Evolutionary conservation across 2,888 invertebrate species (phyloP).

Genomic region (Melanchra persicariae): DNA sequence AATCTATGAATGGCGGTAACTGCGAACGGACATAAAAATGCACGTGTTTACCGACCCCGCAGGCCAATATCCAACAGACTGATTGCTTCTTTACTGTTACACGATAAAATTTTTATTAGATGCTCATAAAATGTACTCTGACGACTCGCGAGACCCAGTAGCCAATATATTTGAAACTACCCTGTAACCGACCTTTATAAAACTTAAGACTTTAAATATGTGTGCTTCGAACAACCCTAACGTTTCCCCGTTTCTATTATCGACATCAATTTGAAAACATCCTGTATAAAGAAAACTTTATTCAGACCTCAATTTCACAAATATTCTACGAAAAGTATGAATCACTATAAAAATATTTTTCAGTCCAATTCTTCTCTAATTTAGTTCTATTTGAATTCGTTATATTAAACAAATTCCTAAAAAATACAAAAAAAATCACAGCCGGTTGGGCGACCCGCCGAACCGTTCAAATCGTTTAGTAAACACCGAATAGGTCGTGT

Average conservation of each 20-base stretch:
- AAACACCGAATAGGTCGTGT: conserved; percentile 89
- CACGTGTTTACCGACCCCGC: conserved; percentile 89
- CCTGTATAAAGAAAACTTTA: conserved; percentile 6
- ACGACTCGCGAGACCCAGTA: conserved; percentile 87
- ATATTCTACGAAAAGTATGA: neutral
- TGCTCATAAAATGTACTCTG: conserved; percentile 88
- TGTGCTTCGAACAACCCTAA: conserved; percentile 54
- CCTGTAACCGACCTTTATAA: conserved; percentile 87
- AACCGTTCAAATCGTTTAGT: conserved; percentile 90
- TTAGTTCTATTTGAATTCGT: conserved; percentile 29
- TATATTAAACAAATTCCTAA: conserved; percentile 61
- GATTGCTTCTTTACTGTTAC: conserved; percentile 91
- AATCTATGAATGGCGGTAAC: conserved; percentile 82
- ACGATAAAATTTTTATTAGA: conserved; percentile 90
- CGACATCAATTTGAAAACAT: conserved; percentile 24
- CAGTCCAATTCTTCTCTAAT: conserved; percentile 19
- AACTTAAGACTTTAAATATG: conserved; percentile 76
- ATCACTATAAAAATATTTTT: neutral
- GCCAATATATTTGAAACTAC: conserved; percentile 89
- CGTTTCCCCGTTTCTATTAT: conserved; percentile 45
- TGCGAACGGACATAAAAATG: conserved; percentile 85
- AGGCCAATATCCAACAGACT: conserved; percentile 89
- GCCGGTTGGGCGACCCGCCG: conserved; percentile 84
- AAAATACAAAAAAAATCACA: conserved; percentile 75
- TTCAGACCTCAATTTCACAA: neutral